phyloP scores from a whole-genome alignment of 2,113 vertebrate genomes.

The Psilopsiagon aymara region DNA sequence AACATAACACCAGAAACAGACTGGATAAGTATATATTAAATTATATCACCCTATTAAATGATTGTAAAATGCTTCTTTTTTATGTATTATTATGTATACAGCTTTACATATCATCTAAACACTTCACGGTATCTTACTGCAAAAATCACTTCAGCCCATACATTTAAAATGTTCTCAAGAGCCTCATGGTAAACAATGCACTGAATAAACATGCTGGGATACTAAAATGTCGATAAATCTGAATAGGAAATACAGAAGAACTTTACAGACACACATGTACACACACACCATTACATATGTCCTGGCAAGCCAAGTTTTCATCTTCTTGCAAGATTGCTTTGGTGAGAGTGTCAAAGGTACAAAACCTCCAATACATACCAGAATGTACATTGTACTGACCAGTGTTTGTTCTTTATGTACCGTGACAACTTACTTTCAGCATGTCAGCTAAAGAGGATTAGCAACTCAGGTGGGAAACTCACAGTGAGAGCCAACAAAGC shows the following conservation, averaged over 20 bases:
- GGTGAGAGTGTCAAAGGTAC: neutral
- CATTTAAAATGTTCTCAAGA: neutral
- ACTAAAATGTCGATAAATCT: neutral
- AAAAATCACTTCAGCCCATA: neutral
- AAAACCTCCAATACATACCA: neutral
- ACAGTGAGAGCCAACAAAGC: conserved; percentile 10
- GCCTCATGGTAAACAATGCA: neutral
- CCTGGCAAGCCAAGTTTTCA: neutral
- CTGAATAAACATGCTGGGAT: neutral
- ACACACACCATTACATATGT: neutral
- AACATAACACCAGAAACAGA: neutral
- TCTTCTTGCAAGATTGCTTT: neutral
- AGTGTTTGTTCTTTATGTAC: neutral
- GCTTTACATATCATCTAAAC: neutral
- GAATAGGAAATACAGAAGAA: neutral
- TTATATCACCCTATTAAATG: neutral
- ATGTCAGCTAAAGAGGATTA: neutral
- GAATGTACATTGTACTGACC: neutral
- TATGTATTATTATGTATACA: neutral
- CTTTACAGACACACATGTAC: neutral
- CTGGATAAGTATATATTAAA: neutral
- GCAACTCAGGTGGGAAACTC: neutral
- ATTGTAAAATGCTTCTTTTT: neutral
- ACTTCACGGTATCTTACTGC: neutral
- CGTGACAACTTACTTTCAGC: neutral